Base-by-base conservation (phyloP, 1,140 invertebrate species). In the Pseudomyrmex gracilis region DNA sequence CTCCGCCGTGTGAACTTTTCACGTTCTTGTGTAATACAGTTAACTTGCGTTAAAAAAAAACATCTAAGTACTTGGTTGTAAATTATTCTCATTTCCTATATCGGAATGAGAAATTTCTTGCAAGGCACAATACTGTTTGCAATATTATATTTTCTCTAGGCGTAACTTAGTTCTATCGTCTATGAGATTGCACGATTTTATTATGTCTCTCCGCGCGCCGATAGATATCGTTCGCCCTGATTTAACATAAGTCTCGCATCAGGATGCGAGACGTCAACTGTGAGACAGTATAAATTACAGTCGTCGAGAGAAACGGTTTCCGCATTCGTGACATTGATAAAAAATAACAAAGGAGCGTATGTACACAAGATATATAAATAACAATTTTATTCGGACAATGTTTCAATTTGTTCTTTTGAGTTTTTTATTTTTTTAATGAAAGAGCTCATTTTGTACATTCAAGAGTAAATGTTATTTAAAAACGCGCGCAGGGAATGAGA, bases 201-300 rank as follows among this genome's bases (percentile, higher is more conserved):
- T 34, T 34, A 63, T 9, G 53, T 58, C 5, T 57, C 10, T 43
- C 34, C 34, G 53, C 51, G 20, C 4, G 66, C n/a, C n/a, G n/a
- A n/a, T n/a, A n/a, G n/a, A n/a, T n/a, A n/a, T 5, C 49, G 9
- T 22, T 87, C 43, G 45, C 67, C 49, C 47, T 71, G 67, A 9
- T 71, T 55, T 24, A 57, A 57, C 34, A 7, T 22, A 57, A 73
- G 74, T 57, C 67, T 67, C 51, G 47, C 58, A 24, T 74, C 58
- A 4, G 51, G 43, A 57, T 73, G 45, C 85, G n/a, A n/a, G n/a
- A 78, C 68, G 68, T 87, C 87, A 87, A 73, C 85, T 87, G 86
- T 2, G 84, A 87, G 66, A 55, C 43, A 87, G 53, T 15, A 20
- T 66, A 9, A 53, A 15, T 34, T 74, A 20, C 17, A 8, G 43